phyloP scores from a whole-genome alignment of 2,888 invertebrate species.

The Aporophyla nigra region DNA sequence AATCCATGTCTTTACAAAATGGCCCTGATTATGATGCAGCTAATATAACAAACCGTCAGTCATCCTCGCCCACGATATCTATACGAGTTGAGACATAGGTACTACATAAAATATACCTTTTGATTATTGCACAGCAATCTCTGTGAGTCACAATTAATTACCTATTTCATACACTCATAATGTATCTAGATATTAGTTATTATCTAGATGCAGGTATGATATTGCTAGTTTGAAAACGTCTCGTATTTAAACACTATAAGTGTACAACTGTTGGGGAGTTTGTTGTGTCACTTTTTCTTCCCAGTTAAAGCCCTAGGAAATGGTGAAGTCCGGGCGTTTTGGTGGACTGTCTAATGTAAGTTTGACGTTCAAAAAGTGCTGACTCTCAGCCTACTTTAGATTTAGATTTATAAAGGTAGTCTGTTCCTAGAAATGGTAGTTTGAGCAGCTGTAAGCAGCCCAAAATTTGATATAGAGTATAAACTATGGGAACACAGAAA shows the following conservation, averaged over 20 bases:
- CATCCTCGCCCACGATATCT: constrained; percentile 37
- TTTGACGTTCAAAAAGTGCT: no score
- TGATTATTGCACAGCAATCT: constrained; percentile 18
- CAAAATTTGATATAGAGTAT: neutral
- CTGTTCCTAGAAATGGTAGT: neutral
- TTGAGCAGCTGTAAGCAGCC: neutral
- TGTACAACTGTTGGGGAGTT: no score
- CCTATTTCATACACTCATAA: constrained; percentile 19
- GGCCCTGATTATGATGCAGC: constrained; percentile 24
- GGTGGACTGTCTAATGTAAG: no score
- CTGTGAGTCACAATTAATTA: constrained; percentile 45
- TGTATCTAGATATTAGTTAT: constrained; percentile 1
- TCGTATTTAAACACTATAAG: no score
- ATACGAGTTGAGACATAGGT: constrained; percentile 5
- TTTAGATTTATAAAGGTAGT: neutral
- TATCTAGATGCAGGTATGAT: neutral
- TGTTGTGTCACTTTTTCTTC: no score
- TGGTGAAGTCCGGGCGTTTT: no score
- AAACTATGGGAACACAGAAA: neutral
- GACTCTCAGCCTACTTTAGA: no score
- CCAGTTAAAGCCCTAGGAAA: no score
- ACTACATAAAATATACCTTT: constrained; percentile 14
- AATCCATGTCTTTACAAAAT: neutral
- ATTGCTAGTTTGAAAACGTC: neutral
- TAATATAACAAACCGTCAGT: constrained; percentile 22